Evolutionary conservation across 2,888 invertebrate species (phyloP).

Genomic region (Hemicrepidius hirtus): DNA sequence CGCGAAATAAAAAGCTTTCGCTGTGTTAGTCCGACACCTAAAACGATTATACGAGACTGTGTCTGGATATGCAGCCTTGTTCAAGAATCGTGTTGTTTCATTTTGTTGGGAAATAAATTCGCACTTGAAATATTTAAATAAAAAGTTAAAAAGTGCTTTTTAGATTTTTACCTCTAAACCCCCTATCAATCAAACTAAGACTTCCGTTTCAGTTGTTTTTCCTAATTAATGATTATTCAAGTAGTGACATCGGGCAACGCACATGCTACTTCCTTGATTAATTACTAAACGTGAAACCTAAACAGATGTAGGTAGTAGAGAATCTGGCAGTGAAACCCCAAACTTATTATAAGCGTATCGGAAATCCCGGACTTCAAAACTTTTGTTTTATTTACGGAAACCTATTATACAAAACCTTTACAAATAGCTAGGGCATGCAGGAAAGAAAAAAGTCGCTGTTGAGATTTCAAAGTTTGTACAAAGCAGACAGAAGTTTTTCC

Average conservation of each 20-base stretch:
- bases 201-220: background rate
- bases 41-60: too few species aligned
- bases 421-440: background rate
- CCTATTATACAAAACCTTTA: constrained; percentile 10
- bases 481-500: background rate
- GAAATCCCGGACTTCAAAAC: background rate
- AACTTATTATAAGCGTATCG: background rate
- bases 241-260: constrained; percentile 9
- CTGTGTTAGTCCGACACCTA: too few species aligned
- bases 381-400: constrained; percentile 17
- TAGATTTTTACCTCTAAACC: too few species aligned
- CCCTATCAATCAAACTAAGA: constrained; percentile 30
- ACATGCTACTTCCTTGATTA: constrained; percentile 24
- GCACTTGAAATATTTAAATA: too few species aligned
- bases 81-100: too few species aligned
- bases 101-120: too few species aligned
- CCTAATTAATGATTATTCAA: constrained; percentile 31
- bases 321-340: too few species aligned
- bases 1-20: too few species aligned
- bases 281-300: background rate
- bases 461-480: constrained; percentile 8
- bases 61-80: too few species aligned
- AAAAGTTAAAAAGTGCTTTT: too few species aligned
- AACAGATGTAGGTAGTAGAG: too few species aligned
- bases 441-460: constrained; percentile 4